Evolutionary conservation across 2,797 vertebrate species (phyloP), one percentile per base, ranked within the genome.

Genomic region (Oreonectes daqikongensis): DNA sequence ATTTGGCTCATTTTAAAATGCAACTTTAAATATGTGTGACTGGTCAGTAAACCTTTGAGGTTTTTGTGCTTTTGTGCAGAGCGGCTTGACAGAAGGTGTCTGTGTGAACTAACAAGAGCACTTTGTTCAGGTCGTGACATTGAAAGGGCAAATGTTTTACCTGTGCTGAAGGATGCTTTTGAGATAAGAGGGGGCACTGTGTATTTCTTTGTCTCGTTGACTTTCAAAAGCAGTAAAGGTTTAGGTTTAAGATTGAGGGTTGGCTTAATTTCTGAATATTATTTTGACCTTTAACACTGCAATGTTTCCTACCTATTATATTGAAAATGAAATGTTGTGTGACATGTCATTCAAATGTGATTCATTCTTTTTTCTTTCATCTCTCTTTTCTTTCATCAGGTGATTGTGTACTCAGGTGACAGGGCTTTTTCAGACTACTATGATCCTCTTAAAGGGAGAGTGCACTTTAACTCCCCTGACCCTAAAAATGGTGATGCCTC

Each of bases 401-500:
- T 99, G 72, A 95, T 98, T 83, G 84, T 96, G 77, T 99, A 95
- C 88, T 90, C 92, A 0, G 94, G 92, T 7, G 94, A 95, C 89
- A 88, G 93, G 72, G 81, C 93, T 67, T 98, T 96, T 44, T 92
- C 94, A 60, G 28, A 92, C 82, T 95, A 96, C 87, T 90, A 92
- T 55, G 44, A 80, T 1, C 82, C 89, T 55, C 82, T 94, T 84
- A 93, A 86, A 83, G 94, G 93, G 32, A 85, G 97, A 28, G 94
- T 97, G 17, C 94, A 96, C 83, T 99, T 99, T 88, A 92, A 91
- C 65, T 89, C 90, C 40, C 80, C 84, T 0, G 95, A 96, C 85
- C 94, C 96, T 24, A 93, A 82, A 86, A 93, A 87, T 2, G 97
- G 97, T 6, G 96, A 99, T 15, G 97, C 92, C 32, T 97, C 95